These are phyloP conservation scores for Drosophila neocordata DNA, from an alignment of 1,140 invertebrate genomes.

Conservation along the genomic window DNA sequence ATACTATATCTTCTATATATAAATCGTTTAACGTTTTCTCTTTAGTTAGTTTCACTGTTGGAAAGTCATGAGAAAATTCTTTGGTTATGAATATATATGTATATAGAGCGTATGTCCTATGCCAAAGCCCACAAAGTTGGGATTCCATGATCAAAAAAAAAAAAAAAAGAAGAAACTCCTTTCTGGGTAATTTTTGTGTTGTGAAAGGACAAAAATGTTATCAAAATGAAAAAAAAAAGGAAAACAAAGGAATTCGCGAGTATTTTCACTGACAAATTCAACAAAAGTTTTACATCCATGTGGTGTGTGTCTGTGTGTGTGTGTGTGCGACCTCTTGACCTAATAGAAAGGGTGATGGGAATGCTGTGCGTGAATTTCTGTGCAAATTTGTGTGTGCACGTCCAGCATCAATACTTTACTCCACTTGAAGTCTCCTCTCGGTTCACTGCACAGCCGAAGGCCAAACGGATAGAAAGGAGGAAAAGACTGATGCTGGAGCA, in stretches of 20 bases:
- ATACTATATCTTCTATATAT: no score
- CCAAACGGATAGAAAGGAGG: background rate
- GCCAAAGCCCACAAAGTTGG: background rate
- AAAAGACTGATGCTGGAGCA: background rate
- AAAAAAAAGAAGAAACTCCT: background rate
- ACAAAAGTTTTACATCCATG: background rate
- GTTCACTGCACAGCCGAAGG: slow-evolving; percentile 24
- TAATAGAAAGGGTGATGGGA: slow-evolving; percentile 37
- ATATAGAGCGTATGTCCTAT: background rate
- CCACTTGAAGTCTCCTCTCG: slow-evolving; percentile 1
- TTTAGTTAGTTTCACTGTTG: no score
- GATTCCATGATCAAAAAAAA: no score
- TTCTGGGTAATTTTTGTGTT: background rate
- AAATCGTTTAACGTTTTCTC: no score
- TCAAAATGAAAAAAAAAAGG: slow-evolving; percentile 2
- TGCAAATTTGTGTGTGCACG: slow-evolving; percentile 8
- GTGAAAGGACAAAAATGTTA: background rate
- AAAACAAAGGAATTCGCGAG: slow-evolving; percentile 34
- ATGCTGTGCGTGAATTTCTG: background rate
- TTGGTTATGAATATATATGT: no score
- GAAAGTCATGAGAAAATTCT: no score
- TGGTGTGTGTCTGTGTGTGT: slow-evolving; percentile 4
- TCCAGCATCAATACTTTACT: slow-evolving; percentile 9
- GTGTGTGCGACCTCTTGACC: slow-evolving; percentile 67
- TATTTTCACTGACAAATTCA: slow-evolving; percentile 45